phyloP scores from a whole-genome alignment of 1,140 invertebrate genomes.

The Streblospio benedicti region DNA sequence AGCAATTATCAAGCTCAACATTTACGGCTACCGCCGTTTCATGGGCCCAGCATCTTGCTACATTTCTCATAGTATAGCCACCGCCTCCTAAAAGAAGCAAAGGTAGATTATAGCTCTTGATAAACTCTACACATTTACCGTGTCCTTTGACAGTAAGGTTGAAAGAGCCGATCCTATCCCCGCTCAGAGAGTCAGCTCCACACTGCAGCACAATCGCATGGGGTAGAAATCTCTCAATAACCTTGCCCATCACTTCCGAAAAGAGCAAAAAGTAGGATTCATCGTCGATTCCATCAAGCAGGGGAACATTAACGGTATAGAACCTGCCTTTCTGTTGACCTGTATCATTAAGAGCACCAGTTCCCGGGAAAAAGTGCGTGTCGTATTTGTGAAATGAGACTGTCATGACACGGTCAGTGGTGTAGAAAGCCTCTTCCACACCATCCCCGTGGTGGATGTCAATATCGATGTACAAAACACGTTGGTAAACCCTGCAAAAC shows the following conservation, averaged over 20 bases:
- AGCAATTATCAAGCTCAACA: slow-evolving; percentile 68
- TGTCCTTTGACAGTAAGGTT: slow-evolving; percentile 72
- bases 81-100: slow-evolving; percentile 86
- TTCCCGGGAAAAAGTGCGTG: slow-evolving; percentile 57
- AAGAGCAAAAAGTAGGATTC: too few species aligned
- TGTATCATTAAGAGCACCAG: slow-evolving; percentile 63
- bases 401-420: slow-evolving; percentile 50
- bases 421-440: slow-evolving; percentile 50
- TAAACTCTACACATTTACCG: slow-evolving; percentile 82
- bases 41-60: slow-evolving; percentile 94
- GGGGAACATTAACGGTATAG: slow-evolving; percentile 92
- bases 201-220: slow-evolving; percentile 87
- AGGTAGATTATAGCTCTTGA: slow-evolving; percentile 81
- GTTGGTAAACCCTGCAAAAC: too few species aligned
- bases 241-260: slow-evolving; percentile 44
- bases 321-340: slow-evolving; percentile 89
- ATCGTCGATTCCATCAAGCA: slow-evolving; percentile 95
- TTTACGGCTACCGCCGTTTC: slow-evolving; percentile 89
- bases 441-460: slow-evolving; percentile 52
- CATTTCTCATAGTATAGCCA: slow-evolving; percentile 81
- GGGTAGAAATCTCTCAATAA: slow-evolving; percentile 89
- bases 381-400: slow-evolving; percentile 50
- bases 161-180: slow-evolving; percentile 84
- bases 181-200: slow-evolving; percentile 93
- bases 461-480: slow-evolving; percentile 52